Evolutionary conservation across 2,797 vertebrate species (phyloP), one percentile per base, ranked within the genome.

Genomic region (Phataginus tetradactyla): DNA sequence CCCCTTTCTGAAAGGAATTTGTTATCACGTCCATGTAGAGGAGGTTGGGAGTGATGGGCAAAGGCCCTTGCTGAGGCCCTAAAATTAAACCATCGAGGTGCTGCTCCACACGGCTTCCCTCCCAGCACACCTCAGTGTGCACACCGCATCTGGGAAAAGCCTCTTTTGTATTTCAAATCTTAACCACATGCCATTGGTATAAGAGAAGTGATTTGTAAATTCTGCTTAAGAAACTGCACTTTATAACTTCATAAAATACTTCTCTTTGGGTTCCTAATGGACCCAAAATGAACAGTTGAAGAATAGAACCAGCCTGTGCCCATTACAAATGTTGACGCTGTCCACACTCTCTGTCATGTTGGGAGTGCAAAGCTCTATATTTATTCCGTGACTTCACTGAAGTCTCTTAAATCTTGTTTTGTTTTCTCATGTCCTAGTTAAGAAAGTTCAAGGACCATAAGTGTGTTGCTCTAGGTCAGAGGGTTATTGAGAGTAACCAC

Each of bases 121-220:
- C 5, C 29, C 18, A 51, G 71, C 39, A 59, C 2, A 66, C 1
- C 34, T 10, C 0, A 0, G 1, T 21, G 32, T 7, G 0, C 13
- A 4, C 0, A 42, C 7, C 23, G 7, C 12, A 45, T 18, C 17
- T 79, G 1, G 34, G 32, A 7, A 63, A 77, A 55, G 4, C 49
- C 23, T 3, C 1, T 83, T 84, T 57, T 39, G 7, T 42, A 72
- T 80, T 89, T 94, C 18, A 90, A 71, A 84, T 13, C 13, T 71
- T 80, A 80, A 42, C 32, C 7, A 32, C 7, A 25, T 51, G 29
- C 37, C 5, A 39, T 1, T 79, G 7, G 25, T 32, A 77, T 69
- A 18, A 91, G 7, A 95, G 20, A 74, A 32, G 7, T 12, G 15
- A 75, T 83, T 78, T 78, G 29, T 27, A 94, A 68, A 80, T 84